Conservation (phyloP, 2,888 invertebrate genomes). For the Drosophila buzzatii region DNA sequence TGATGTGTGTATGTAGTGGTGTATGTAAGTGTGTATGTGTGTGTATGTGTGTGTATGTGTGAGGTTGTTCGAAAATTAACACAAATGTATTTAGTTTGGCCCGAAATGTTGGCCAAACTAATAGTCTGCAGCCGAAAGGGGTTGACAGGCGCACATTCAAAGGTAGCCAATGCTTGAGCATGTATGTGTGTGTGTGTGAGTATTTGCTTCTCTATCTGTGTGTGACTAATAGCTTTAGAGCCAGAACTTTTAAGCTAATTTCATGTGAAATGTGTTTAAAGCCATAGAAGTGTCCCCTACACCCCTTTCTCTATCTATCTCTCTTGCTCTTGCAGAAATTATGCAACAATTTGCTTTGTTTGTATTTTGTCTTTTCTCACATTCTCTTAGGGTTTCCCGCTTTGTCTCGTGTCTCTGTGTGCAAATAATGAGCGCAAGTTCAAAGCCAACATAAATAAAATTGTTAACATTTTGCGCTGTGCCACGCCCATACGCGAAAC, state of each 20-base stretch:
- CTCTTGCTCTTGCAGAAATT: slow-evolving; percentile 5
- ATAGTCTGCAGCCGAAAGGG: slow-evolving; percentile 37
- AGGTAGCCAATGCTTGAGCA: slow-evolving; percentile 53
- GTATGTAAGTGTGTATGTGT: neutral
- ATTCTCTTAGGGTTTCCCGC: slow-evolving; percentile 22
- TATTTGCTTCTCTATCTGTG: slow-evolving; percentile 19
- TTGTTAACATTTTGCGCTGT: slow-evolving; percentile 73
- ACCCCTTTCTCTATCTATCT: rapidly evolving
- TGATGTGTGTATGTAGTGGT: slow-evolving; percentile 14
- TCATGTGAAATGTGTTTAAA: slow-evolving; percentile 34
- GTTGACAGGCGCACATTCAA: slow-evolving; percentile 36
- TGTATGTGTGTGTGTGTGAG: slow-evolving; percentile 1
- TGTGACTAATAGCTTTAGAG: slow-evolving; percentile 56
- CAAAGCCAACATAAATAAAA: slow-evolving; percentile 81
- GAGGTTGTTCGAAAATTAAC: slow-evolving; percentile 66
- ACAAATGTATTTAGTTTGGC: slow-evolving; percentile 78
- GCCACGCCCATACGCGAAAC: slow-evolving; percentile 42
- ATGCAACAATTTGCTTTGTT: slow-evolving; percentile 45
- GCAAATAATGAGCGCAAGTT: slow-evolving; percentile 76
- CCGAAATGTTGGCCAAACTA: slow-evolving; percentile 56
- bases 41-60: slow-evolving; percentile 37
- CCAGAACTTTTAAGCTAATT: slow-evolving; percentile 63
- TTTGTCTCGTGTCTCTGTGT: slow-evolving; percentile 35
- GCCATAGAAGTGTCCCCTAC: neutral
- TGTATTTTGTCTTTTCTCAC: slow-evolving; percentile 22